A percentile compares a stretch with the other conserved stretches of the same genome.
phyloP scores from a whole-genome alignment of 2,888 invertebrate genomes.

The Aphodius sticticus region DNA sequence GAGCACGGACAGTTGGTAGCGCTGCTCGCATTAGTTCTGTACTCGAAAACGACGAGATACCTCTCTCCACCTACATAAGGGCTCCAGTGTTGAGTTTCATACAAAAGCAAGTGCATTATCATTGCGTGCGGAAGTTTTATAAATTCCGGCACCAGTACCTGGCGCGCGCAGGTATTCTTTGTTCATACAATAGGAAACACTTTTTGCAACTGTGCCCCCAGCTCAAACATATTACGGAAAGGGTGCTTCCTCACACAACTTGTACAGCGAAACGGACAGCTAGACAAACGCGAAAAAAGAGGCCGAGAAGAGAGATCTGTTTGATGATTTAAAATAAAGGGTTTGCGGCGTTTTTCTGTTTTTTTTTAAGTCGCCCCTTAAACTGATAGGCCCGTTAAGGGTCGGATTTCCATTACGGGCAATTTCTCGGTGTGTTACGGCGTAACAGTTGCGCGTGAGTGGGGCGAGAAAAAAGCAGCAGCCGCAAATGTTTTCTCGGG shows the following conservation, averaged over 20 bases:
- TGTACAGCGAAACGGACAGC: neutral
- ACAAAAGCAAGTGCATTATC: conserved; percentile 22
- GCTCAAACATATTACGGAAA: conserved; percentile 21
- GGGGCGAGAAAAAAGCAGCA: neutral
- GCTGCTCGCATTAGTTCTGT: neutral
- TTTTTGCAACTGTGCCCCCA: conserved; percentile 15
- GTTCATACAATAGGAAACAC: conserved; percentile 19
- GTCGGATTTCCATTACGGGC: conserved; percentile 4
- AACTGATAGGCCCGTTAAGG: neutral
- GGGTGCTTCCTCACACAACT: neutral
- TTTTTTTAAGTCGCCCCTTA: neutral
- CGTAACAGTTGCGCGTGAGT: conserved; percentile 4
- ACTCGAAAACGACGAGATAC: conserved; percentile 4
- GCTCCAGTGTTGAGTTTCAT: neutral
- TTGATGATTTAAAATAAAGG: neutral
- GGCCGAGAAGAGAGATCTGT: neutral
- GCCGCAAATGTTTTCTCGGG: neutral
- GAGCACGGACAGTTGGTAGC: neutral
- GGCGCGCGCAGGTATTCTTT: conserved; percentile 13
- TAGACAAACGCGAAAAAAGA: neutral
- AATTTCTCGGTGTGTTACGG: neutral
- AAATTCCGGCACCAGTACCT: conserved; percentile 10
- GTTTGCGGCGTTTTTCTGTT: neutral
- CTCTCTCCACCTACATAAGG: neutral
- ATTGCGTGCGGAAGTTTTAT: conserved; percentile 25